Percentiles rank a stretch among this genome's conserved stretches.
Evolutionary conservation across 92 coral and sea anemone species (phyloP).

Genomic region (Virgularia gustaviana): DNA sequence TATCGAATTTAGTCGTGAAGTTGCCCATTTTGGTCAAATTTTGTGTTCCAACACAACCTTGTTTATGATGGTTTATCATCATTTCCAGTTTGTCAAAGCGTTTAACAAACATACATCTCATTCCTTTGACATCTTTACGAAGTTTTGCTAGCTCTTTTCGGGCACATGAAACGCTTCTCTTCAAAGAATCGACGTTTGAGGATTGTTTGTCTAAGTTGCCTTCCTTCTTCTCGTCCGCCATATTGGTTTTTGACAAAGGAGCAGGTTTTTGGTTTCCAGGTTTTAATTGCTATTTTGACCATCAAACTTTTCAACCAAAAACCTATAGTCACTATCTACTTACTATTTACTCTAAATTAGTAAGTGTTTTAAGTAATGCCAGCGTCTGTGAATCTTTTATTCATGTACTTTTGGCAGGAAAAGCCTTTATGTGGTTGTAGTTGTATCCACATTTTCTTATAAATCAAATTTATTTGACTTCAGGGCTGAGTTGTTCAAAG

Average conservation of each 20-base stretch:
- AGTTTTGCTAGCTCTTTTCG: constrained; percentile 59
- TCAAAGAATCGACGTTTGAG: neutral
- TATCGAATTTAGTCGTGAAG: too few species aligned
- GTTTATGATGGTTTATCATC: constrained; percentile 36
- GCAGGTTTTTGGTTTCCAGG: too few species aligned
- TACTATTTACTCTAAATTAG: too few species aligned
- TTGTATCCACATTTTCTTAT: neutral
- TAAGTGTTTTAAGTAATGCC: constrained; percentile 60
- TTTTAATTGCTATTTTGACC: too few species aligned
- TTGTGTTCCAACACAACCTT: too few species aligned
- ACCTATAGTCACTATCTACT: neutral
- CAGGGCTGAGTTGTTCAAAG: too few species aligned
- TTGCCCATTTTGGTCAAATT: too few species aligned
- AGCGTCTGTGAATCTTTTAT: too few species aligned
- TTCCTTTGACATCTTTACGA: constrained; percentile 49
- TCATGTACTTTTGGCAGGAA: too few species aligned
- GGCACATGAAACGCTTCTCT: constrained; percentile 37
- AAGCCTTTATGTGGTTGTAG: too few species aligned
- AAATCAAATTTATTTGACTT: neutral
- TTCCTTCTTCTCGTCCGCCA: neutral
- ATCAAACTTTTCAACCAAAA: too few species aligned
- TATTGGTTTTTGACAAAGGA: too few species aligned
- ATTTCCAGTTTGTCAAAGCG: constrained; percentile 50
- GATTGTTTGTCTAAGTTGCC: constrained; percentile 25
- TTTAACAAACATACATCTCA: constrained; percentile 50